Evolutionary conservation across 92 coral and sea anemone genomes (phyloP), one percentile per base, ranked within the genome.

Genomic region (Parazoanthus atlanticus): DNA sequence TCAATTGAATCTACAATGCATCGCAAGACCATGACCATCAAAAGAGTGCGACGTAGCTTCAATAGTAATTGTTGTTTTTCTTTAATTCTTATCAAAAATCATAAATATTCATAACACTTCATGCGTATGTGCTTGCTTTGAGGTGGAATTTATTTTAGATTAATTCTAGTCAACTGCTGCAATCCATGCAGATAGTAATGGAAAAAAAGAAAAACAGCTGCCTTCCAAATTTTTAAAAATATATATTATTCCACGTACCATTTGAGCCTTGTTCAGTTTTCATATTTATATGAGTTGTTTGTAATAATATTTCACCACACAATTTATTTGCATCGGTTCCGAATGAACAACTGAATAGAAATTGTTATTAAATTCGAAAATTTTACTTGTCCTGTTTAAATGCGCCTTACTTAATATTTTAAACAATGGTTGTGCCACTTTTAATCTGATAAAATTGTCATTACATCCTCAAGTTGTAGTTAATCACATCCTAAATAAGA

Each of bases 371-470:
- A 56, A 17, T 56, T 16, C 16, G 66, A 56, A 56, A 16, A 10
- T 56, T 56, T 56, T 56, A 1, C 66, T 46, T 56, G 5, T 56
- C 23, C 6, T 56, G 66, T 56, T 16, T 6, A 56, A 16, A 56
- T 56, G 25, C 66, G 25, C 25, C 5, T 56, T 56, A 2, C 66
- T 17, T 33, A 28, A 74, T 34, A 26, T 74, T 16, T 40, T n/a
- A 34, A 34, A 34, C 78, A 74, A 74, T 34, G 9, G 25, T 6
- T 74, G 1, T 74, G 23, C 40, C 78, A 74, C 78, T 33, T 74
- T 34, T 33, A 74, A 74, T 74, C 78, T 33, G 46, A 74, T 74
- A 74, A 74, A 72, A 33, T 74, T 15, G 15, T 74, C 41, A 74
- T 74, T 74, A 33, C 78, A 32, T 74, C 40, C 11, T 17, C 33